Base-by-base conservation (phyloP, 2,113 vertebrate genomes). In the Spea multiplicata region DNA sequence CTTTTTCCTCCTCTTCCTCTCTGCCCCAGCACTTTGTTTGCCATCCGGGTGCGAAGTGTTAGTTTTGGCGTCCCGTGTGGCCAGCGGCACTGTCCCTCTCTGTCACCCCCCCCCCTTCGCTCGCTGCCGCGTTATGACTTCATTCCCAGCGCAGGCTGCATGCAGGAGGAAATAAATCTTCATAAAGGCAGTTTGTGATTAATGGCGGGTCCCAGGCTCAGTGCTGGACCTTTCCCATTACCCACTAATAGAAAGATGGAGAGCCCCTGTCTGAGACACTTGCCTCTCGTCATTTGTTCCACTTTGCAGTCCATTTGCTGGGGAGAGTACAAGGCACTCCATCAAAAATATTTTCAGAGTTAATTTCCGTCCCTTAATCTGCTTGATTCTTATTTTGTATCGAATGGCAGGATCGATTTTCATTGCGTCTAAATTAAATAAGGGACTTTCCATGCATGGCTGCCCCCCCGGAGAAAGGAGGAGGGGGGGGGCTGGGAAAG, bases 271-370 rank as follows among this genome's bases (percentile, higher is more conserved):
- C 95, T 95, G 93, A 93, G 93, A 91, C 93, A 94, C 93, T 94
- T 94, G 93, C 94, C 94, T 94, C 93, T 93, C 94, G 93, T 95
- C 95, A 96, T 96, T 96, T 95, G 94, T 96, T 95, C 95, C 95
- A 96, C 95, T 96, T 96, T 95, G 94, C 95, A 95, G 93, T 95
- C 94, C 95, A 95, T 94, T 95, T 95, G 94, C 93, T 92, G 93
- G 66, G 89, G 93, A 94, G 91, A 94, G 89, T 94, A 94, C 93
- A 94, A 94, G 92, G 91, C 92, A 95, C 93, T 95, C 94, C 94
- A 95, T 95, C 94, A 95, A 94, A 95, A 95, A 95, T 94, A 95
- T 95, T 95, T 95, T 95, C 94, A 94, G 94, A 95, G 94, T 95
- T 95, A 95, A 95, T 95, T 95, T 95, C 94, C 93, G 92, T 91